Base-by-base conservation (phyloP, 1,140 invertebrate species). In the Neuroterus valhalla region DNA sequence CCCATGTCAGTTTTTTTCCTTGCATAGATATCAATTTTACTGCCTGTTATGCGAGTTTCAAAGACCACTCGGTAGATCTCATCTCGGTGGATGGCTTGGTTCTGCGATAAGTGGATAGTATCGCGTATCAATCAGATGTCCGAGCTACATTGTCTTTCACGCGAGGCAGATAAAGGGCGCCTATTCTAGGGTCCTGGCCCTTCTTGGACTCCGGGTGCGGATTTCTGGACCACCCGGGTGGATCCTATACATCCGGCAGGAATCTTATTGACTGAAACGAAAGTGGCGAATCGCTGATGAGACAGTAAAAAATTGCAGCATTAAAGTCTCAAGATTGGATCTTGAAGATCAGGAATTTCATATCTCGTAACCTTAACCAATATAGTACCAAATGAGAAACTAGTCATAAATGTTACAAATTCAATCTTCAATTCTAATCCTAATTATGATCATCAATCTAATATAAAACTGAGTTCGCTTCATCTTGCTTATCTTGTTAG, bases 111-210 rank as follows among this genome's bases (percentile, higher is more conserved):
- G 77, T 74, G 74, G 81, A 84, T 85, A 83, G 81, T 87, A 87
- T 88, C 83, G 82, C 83, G 80, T 88, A 89, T 89, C 85, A 87
- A 89, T 89, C 87, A 88, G 78, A 81, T 75, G 80, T 78, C 77
- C 75, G 74, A 76, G 77, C 70, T 76, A 79, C 82, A 87, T 89
- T 89, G 87, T 89, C 83, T 88, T 85, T 83, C 78, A 79, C 70
- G 78, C 82, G 77, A 82, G 81, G 74, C 81, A 82, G 78, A 88
- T 88, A 88, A 84, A 86, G 78, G 80, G 68, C 38, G 52, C 48
- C 44, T 66, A 79, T 78, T 78, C 66, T 72, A 78, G 75, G 74
- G 77, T 70, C 73, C 15, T 70, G 19, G 73, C 67, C 52, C 68
- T 70, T 78, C 70, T 50, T 46, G 46, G 44, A 15, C 5, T 38